These are phyloP conservation scores for Coenonympha arcania DNA, from an alignment of 2,888 invertebrate species.

Conservation along the genomic window DNA sequence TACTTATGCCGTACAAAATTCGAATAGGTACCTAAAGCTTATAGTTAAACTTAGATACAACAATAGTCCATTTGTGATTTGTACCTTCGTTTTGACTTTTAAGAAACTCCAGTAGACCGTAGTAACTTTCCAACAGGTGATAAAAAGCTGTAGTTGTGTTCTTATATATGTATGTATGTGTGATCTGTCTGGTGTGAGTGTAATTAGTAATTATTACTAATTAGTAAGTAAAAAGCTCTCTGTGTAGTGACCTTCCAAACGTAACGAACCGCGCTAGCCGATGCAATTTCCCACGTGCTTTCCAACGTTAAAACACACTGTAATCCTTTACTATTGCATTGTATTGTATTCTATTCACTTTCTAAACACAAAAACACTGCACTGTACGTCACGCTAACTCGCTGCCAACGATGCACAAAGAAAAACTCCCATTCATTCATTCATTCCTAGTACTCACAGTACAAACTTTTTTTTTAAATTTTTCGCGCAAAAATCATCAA, in stretches of 20 bases:
- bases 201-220: not conserved
- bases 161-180: not conserved
- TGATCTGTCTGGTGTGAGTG: not conserved
- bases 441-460: slow-evolving; percentile 20
- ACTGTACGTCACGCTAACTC: slow-evolving; percentile 19
- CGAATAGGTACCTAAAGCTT: too few species aligned
- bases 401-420: not conserved
- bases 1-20: too few species aligned
- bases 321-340: slow-evolving; percentile 32
- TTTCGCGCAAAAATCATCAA: slow-evolving; percentile 32
- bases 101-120: too few species aligned
- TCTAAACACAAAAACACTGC: slow-evolving; percentile 32
- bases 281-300: slow-evolving; percentile 31
- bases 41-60: too few species aligned
- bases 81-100: too few species aligned
- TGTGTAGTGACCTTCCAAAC: slow-evolving; percentile 11
- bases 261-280: slow-evolving; percentile 22
- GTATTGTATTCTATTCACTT: slow-evolving; percentile 31
- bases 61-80: too few species aligned
- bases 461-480: slow-evolving; percentile 9
- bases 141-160: not conserved
- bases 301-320: slow-evolving; percentile 32
- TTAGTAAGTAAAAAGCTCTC: not conserved
- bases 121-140: not conserved
- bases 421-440: slow-evolving; percentile 15